Evolutionary conservation across 2,797 vertebrate genomes (phyloP), one percentile per base, ranked within the genome.

Genomic region (Cheirogaleus major): DNA sequence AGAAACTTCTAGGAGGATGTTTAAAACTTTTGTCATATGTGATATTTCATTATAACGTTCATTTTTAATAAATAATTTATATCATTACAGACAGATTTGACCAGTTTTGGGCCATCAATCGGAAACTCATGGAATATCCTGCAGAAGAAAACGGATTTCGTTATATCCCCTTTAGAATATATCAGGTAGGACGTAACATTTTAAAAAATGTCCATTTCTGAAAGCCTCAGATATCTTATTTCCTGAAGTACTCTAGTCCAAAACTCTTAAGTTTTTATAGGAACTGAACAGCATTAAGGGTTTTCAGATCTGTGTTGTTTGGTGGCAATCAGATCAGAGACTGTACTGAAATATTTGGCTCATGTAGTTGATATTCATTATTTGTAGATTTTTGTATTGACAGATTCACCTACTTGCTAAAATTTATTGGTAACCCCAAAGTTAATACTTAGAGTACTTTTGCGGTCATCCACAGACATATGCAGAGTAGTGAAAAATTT

Each of bases 101-200:
- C 98, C 99, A 99, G 97, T 99, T 99, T 99, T 99, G 99, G 99
- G 99, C 99, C 96, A 99, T 99, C 99, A 99, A 99, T 98, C 99
- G 99, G 97, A 99, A 99, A 98, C 99, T 99, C 96, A 99, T 99
- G 99, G 99, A 99, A 89, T 99, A 99, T 98, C 98, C 99, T 59
- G 98, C 99, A 10, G 99, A 99, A 98, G 99, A 99, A 48, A 99
- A 98, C 91, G 99, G 99, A 98, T 99, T 99, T 98, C 99, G 99
- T 97, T 99, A 99, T 98, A 99, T 99, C 96, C 99, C 99, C 86
- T 99, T 99, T 99, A 99, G 99, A 98, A 99, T 99, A 99, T 99
- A 99, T 98, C 99, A 99, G 99, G 99, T 99, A 98, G 93, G 98
- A 98, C 43, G 35, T 85, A 83, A 89, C 23, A 30, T 93, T 95